Percentiles rank a stretch among this genome's conserved stretches.
phyloP scores from a whole-genome alignment of 2,113 vertebrate species.

The Symphodus melops region DNA sequence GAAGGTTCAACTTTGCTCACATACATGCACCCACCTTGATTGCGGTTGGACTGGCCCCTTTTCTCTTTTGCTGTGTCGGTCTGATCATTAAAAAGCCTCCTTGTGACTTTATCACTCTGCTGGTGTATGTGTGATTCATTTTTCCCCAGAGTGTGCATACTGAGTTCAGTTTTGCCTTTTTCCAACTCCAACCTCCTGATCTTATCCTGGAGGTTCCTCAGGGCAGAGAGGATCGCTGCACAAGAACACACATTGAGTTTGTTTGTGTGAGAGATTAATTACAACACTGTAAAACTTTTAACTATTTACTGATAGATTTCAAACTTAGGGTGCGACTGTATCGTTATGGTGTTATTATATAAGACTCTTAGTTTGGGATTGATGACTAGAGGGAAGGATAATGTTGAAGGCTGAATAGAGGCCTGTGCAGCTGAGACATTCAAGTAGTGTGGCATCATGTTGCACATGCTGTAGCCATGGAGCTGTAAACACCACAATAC shows the following conservation, averaged over 20 bases:
- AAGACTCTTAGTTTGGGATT: neutral
- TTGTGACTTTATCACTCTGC: slow-evolving; percentile 77
- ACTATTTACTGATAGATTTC: neutral
- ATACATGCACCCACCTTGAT: slow-evolving; percentile 52
- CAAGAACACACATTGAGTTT: neutral
- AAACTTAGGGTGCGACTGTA: neutral
- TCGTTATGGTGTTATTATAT: slow-evolving; percentile 3
- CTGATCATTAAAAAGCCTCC: slow-evolving; percentile 67
- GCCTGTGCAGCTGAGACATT: slow-evolving; percentile 41
- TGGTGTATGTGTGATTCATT: slow-evolving; percentile 79
- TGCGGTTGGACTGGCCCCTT: slow-evolving; percentile 37
- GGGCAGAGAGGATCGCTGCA: slow-evolving; percentile 90
- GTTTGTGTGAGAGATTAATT: neutral
- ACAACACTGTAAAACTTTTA: neutral
- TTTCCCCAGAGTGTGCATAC: slow-evolving; percentile 80
- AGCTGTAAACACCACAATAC: slow-evolving; percentile 57
- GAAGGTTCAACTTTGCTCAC: neutral
- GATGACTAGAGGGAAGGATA: slow-evolving; percentile 6
- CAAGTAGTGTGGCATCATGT: slow-evolving; percentile 67
- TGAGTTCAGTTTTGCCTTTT: slow-evolving; percentile 83
- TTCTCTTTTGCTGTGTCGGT: slow-evolving; percentile 69
- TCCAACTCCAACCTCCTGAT: slow-evolving; percentile 87
- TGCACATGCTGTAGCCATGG: slow-evolving; percentile 76
- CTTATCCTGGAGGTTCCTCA: slow-evolving; percentile 79
- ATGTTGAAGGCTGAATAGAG: slow-evolving; percentile 44